A percentile compares a stretch with the other conserved stretches of the same genome.
Conservation (phyloP, 2,113 vertebrate species). For the Ginglymostoma cirratum region DNA sequence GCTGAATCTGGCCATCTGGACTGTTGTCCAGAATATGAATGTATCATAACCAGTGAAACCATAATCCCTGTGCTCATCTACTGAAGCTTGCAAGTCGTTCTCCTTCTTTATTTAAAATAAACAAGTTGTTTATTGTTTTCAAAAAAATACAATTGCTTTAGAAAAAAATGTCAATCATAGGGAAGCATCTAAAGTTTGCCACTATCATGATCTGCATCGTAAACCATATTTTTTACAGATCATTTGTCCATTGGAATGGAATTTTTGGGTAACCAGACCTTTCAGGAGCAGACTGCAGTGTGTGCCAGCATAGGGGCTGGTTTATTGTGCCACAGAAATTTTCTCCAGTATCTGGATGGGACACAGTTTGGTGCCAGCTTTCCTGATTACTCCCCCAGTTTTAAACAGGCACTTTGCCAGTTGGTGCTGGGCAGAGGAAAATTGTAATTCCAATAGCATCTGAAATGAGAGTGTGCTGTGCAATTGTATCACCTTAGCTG, state of each 20-base stretch:
- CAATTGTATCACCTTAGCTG: neutral
- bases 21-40: neutral
- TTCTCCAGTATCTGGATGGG: neutral
- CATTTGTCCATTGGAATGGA: neutral
- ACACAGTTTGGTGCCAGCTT: neutral
- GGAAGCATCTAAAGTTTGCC: neutral
- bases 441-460: neutral
- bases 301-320: neutral
- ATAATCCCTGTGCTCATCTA: neutral
- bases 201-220: neutral
- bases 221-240: neutral
- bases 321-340: neutral
- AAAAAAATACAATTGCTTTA: neutral
- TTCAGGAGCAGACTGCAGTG: constrained; percentile 11
- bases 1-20: constrained; percentile 12
- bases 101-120: constrained; percentile 29
- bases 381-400: neutral
- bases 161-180: neutral
- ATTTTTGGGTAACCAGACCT: neutral
- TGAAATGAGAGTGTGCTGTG: neutral
- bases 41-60: neutral
- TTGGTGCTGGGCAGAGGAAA: neutral
- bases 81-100: constrained; percentile 14
- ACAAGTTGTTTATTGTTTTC: neutral
- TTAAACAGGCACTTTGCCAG: neutral